These are phyloP conservation scores for Larimichthys polyactis DNA, from an alignment of 2,113 vertebrate species.

Conservation along the genomic window DNA sequence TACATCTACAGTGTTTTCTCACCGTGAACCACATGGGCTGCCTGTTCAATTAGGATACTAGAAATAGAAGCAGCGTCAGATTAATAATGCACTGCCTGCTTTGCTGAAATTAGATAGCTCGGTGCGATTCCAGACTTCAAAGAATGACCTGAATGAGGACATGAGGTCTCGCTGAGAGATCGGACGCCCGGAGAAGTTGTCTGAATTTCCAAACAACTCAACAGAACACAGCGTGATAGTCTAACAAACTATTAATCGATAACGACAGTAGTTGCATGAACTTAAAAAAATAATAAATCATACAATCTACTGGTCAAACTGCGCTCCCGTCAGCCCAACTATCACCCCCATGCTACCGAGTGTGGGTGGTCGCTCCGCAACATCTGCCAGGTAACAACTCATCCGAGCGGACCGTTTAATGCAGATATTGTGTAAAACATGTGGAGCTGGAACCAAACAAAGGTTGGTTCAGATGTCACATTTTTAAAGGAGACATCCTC, in stretches of 20 bases:
- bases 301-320: not conserved
- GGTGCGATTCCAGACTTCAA: slow-evolving; percentile 23
- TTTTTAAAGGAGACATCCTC: too few relatives aligned
- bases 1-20: not conserved
- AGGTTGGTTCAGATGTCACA: too few relatives aligned
- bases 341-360: too few relatives aligned
- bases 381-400: too few relatives aligned
- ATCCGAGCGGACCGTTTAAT: too few relatives aligned
- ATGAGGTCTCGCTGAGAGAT: not conserved
- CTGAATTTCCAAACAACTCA: not conserved
- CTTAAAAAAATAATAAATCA: too few relatives aligned
- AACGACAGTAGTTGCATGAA: not conserved
- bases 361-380: too few relatives aligned
- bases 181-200: not conserved
- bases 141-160: slow-evolving; percentile 21
- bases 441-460: too few relatives aligned
- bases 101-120: slow-evolving; percentile 49
- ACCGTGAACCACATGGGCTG: not conserved
- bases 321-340: too few relatives aligned
- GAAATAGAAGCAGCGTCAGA: slow-evolving; percentile 10
- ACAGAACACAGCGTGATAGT: not conserved
- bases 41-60: slow-evolving; percentile 20
- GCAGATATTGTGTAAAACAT: too few relatives aligned
- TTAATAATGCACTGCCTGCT: slow-evolving; percentile 67
- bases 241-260: too few relatives aligned